Evolutionary conservation across 2,888 invertebrate genomes (phyloP), one percentile per base, ranked within the genome.

Genomic region (Hyposoter dolosus): DNA sequence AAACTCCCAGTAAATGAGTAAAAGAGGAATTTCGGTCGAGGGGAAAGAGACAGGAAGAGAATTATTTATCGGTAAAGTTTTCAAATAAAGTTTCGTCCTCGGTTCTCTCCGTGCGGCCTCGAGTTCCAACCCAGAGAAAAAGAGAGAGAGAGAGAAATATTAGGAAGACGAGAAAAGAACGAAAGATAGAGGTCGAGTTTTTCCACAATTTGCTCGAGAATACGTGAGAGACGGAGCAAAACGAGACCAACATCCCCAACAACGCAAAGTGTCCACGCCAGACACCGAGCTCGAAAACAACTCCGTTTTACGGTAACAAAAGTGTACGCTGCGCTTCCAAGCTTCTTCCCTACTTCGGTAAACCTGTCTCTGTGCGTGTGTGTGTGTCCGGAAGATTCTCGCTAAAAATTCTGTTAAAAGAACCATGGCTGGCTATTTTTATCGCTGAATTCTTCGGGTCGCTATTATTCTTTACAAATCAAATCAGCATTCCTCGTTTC

Each of bases 11-110:
- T n/a, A 28, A 69, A 32, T 23, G n/a, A 32, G 10, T 47, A 35
- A 66, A 68, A 56, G 35, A 77, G 17, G 43, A 66, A 65, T 32
- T n/a, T 60, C n/a, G 56, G 28, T 12, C 66, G 68, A n/a, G n/a
- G 66, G 47, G 45, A 75, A 72, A 43, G 76, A 69, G 68, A 60
- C n/a, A 40, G 50, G 40, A 35, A 53, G 68, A 68, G 86, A 88
- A 80, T 89, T 89, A 89, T 89, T 89, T 89, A 89, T 89, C 85
- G 89, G 68, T 66, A 74, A 89, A 89, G 84, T 89, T 89, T 84
- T 71, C 79, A 79, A 80, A 88, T 86, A 86, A 88, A 86, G 77
- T 85, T 86, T 72, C 74, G 17, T 4, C 75, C 85, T 74, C 53
- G 84, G 83, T 75, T 88, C 84, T 86, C 77, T 81, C 71, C 74